Evolutionary conservation across 2,888 invertebrate genomes (phyloP).

Genomic region (Drosophila birchii): DNA sequence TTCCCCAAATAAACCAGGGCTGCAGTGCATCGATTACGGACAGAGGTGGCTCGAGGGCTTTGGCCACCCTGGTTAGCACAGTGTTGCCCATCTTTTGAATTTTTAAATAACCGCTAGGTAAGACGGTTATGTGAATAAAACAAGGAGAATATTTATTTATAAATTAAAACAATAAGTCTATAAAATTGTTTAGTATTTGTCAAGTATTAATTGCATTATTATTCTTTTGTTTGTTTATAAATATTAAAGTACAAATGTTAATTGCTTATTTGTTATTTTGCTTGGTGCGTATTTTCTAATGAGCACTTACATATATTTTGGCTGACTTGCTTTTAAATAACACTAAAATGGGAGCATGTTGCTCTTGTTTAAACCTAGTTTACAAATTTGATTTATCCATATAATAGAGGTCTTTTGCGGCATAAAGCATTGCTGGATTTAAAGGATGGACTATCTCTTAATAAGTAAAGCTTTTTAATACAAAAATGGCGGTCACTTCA

Average conservation of each 20-base stretch:
- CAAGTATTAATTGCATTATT: neutral
- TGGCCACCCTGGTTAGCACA: neutral
- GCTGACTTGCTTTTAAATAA: neutral
- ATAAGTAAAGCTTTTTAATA: neutral
- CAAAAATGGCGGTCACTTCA: slow-evolving; percentile 33
- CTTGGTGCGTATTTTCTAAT: neutral
- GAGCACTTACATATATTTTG: neutral
- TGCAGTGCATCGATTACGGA: slow-evolving; percentile 9
- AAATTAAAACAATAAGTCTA: neutral
- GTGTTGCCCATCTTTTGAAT: neutral
- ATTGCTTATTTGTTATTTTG: neutral
- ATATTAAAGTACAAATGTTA: neutral
- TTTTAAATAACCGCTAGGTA: neutral
- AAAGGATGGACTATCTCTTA: slow-evolving; percentile 8
- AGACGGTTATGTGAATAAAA: neutral
- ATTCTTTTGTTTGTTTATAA: neutral
- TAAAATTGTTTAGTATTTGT: neutral
- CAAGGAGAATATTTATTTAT: neutral
- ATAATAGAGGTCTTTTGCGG: neutral
- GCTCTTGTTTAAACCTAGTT: neutral
- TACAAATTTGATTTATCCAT: neutral
- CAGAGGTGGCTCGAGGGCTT: neutral
- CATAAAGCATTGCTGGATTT: slow-evolving; percentile 15
- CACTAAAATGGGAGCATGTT: neutral
- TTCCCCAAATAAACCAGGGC: slow-evolving; percentile 68